Evolutionary conservation across 2,797 vertebrate genomes (phyloP).

Genomic region (Apogon talboti): DNA sequence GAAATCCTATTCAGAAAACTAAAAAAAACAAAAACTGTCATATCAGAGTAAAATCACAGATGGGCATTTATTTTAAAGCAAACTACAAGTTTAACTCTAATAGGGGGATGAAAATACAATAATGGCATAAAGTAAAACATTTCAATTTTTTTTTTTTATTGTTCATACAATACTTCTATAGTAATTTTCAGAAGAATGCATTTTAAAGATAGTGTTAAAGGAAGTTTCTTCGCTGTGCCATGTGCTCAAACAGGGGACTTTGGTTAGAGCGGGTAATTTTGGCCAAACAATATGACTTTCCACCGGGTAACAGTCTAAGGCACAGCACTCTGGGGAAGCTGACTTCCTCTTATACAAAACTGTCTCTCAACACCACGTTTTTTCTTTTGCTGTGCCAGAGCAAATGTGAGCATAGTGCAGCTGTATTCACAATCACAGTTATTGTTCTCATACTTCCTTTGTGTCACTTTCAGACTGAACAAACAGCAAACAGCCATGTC

Average conservation of each 20-base stretch:
- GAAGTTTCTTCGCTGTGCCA: constrained; percentile 22
- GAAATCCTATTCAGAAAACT: no score
- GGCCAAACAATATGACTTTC: constrained; percentile 55
- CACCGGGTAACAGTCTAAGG: constrained; percentile 37
- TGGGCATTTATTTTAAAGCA: background rate
- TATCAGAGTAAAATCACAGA: background rate
- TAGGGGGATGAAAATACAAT: background rate
- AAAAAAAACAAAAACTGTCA: background rate
- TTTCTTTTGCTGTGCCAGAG: constrained; percentile 6
- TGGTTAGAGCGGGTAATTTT: constrained; percentile 11
- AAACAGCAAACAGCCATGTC: background rate
- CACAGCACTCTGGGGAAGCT: constrained; percentile 42
- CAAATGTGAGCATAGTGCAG: constrained; percentile 34
- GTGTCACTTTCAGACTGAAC: constrained; percentile 21
- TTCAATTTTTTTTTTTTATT: background rate
- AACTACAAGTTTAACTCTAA: background rate
- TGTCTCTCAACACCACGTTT: constrained; percentile 51
- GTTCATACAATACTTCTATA: background rate
- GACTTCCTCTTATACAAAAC: constrained; percentile 66
- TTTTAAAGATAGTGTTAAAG: constrained; percentile 20
- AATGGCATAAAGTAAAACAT: background rate
- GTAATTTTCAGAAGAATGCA: background rate
- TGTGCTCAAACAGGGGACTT: constrained; percentile 25
- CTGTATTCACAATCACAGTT: constrained; percentile 45
- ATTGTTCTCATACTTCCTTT: constrained; percentile 66